Evolutionary conservation across 1,140 invertebrate genomes (phyloP), one percentile per base, ranked within the genome.

Genomic region (Hyposmocoma kahamanoa): DNA sequence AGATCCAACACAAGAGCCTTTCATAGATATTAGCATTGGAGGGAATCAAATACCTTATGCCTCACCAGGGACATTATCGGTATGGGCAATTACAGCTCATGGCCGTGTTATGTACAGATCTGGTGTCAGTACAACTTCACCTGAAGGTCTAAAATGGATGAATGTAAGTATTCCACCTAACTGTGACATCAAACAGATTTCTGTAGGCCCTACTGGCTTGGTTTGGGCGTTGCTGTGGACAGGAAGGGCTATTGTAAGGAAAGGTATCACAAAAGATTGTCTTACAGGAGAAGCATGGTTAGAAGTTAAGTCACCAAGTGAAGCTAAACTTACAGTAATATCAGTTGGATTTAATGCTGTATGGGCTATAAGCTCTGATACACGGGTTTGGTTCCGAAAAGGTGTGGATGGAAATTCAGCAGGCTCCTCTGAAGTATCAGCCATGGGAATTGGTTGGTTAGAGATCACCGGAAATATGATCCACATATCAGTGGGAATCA

Each of bases 71-170:
- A 90, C 88, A 28, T 86, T 96, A 47, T 87, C 92, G 62, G 95
- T 98, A 1, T 97, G 96, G 96, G 94, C 95, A 15, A 93, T 97
- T 28, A 97, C 96, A 22, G 93, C 95, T 19, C 92, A 95, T 72
- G 96, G 96, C 28, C 87, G 95, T 70, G 91, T 96, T 20, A 95
- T 97, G 92, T 95, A 93, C 65, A 88, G 96, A 53, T 89, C 90
- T 46, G 92, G 93, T 3, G 95, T 97, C 2, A 92, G 89, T 54
- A 90, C 90, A 32, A 91, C 88, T 26, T 92, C 92, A 50, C 96
- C 96, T 0, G 96, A 97, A 88, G 96, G 96, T 6, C 86, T 90
- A 45, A 88, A 91, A 17, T 97, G 96, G 96, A 91, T 90, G 24
- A 90, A 91, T 45, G 89, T 97, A 21, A 88, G 90, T 56, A 91